Evolutionary conservation across 2,797 vertebrate species (phyloP).

Genomic region (Agapornis canus): DNA sequence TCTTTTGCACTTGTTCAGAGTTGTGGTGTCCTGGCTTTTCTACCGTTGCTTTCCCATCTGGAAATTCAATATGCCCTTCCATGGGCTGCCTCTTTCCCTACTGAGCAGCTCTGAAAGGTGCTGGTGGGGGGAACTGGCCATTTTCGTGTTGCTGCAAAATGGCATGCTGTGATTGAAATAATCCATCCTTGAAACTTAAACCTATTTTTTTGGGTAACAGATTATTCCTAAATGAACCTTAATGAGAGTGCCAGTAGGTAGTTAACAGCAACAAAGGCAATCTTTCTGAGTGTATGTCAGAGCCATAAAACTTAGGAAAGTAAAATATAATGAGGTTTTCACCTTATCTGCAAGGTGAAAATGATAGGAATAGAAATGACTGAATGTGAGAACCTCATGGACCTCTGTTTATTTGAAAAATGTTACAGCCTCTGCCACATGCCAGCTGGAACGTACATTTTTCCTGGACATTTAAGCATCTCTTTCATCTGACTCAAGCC

Average conservation of each 20-base stretch:
- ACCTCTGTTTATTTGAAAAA: not conserved
- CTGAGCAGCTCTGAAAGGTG: constrained; percentile 37
- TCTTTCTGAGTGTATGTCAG: constrained; percentile 7
- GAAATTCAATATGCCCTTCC: constrained; percentile 51
- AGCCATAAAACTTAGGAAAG: constrained; percentile 2
- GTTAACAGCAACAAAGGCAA: constrained; percentile 6
- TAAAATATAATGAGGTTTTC: constrained; percentile 35
- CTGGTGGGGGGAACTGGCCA: not conserved
- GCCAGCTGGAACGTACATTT: not conserved
- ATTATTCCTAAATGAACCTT: constrained; percentile 46
- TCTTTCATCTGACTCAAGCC: not conserved
- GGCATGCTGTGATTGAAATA: constrained; percentile 47
- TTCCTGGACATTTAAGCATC: not conserved
- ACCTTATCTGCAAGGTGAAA: constrained; percentile 33
- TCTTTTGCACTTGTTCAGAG: constrained; percentile 23
- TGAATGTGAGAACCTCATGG: not conserved
- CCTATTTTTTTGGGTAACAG: constrained; percentile 28
- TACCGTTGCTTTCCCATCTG: constrained; percentile 56
- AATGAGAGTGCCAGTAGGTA: constrained; percentile 33
- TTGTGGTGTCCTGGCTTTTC: constrained; percentile 15
- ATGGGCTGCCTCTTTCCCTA: constrained; percentile 20
- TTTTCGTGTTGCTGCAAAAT: constrained; percentile 8
- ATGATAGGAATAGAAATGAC: not conserved
- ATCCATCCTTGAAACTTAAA: constrained; percentile 16
- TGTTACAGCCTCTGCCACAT: not conserved